phyloP scores from a whole-genome alignment of 2,113 vertebrate species.

The Glaucidium brasilianum region DNA sequence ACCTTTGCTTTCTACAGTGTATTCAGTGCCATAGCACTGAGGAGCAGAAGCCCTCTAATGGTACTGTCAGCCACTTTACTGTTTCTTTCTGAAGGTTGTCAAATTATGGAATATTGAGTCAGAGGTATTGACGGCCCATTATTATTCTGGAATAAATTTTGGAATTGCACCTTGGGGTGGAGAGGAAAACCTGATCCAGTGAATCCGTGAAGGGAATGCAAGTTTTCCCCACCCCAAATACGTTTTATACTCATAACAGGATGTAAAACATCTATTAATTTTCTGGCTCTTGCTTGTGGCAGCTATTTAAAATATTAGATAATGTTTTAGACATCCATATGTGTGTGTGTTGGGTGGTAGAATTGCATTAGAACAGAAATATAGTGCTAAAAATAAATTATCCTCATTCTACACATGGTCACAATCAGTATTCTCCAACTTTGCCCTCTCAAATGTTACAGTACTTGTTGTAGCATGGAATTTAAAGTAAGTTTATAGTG shows the following conservation, averaged over 20 bases:
- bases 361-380: slow-evolving; percentile 9
- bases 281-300: background rate
- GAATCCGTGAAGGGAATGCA: background rate
- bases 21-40: background rate
- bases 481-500: slow-evolving; percentile 20
- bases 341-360: background rate
- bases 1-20: background rate
- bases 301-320: slow-evolving; percentile 3
- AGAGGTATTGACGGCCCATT: background rate
- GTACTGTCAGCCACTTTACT: background rate
- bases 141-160: background rate
- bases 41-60: background rate
- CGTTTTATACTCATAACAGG: background rate
- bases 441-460: slow-evolving; percentile 26
- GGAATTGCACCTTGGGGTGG: background rate
- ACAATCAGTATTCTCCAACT: background rate
- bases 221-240: background rate
- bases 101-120: background rate
- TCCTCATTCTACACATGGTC: slow-evolving; percentile 1
- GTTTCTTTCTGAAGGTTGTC: background rate
- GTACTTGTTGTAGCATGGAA: slow-evolving; percentile 23
- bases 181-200: background rate
- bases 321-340: background rate
- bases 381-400: slow-evolving; percentile 32
- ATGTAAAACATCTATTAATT: background rate